Conservation (phyloP, 2,888 invertebrate genomes). For the Cephus pulcher region DNA sequence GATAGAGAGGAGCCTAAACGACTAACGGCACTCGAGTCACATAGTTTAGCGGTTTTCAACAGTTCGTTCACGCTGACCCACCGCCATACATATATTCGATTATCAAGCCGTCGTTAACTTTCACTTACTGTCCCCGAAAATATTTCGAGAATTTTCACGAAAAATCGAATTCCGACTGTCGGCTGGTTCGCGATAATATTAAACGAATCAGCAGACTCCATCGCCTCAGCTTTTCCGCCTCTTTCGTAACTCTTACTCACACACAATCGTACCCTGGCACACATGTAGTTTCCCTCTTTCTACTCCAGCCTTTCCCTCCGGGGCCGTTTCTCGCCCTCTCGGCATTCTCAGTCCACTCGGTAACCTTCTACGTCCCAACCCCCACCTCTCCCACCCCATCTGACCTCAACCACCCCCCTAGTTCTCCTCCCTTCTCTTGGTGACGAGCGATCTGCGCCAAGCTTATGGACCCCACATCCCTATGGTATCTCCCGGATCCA, state of each 20-base stretch:
- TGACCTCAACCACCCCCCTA: not conserved
- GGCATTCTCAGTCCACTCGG: not conserved
- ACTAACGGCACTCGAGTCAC: constrained; percentile 10
- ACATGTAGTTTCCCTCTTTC: not conserved
- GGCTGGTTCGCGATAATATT: constrained; percentile 25
- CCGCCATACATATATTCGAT: not conserved
- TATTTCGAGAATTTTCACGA: constrained; percentile 27
- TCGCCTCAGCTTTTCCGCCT: constrained; percentile 19
- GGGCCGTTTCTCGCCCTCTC: constrained; percentile 1
- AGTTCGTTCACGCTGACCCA: not conserved
- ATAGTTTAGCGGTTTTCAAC: not conserved
- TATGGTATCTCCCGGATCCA: not conserved
- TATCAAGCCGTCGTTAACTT: constrained; percentile 34
- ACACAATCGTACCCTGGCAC: too few relatives aligned
- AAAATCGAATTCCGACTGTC: constrained; percentile 38
- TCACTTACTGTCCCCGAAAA: constrained; percentile 12
- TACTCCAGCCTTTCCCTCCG: not conserved
- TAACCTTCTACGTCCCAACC: not conserved
- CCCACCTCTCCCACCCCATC: not conserved
- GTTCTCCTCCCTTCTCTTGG: not conserved
- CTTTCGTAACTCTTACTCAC: not conserved
- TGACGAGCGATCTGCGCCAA: not conserved
- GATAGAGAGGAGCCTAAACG: constrained; percentile 10
- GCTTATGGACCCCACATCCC: not conserved
- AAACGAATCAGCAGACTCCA: constrained; percentile 33